Base-by-base conservation (phyloP, 2,888 invertebrate genomes). In the Bombylius discolor region DNA sequence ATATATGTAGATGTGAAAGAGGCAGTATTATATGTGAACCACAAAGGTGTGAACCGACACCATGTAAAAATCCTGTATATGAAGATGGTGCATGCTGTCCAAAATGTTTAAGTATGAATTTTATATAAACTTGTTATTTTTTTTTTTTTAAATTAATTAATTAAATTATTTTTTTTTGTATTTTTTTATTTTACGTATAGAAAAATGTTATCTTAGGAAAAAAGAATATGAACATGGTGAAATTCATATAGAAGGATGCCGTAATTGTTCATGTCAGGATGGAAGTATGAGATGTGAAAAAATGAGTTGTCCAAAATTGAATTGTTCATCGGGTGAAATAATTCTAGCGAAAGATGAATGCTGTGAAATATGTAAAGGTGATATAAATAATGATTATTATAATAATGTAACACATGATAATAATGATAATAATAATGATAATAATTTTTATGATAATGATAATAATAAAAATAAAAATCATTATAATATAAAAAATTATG, bases 281-380 rank as follows among this genome's bases (percentile, higher is more conserved):
- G 91, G 90, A 52, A 82, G 79, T 66, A 88, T 90, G 84, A 80
- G 81, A 67, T 92, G 91, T 75, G 77, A 85, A 42, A 81, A 83
- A 66, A 80, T 79, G 57, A 81, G 80, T 64, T 92, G 92, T 74
- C 89, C 90, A 51, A 78, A 80, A 65, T 79, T 91, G 64, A 81
- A 84, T 54, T 92, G 92, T 75, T 85, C 87, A 61, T 77, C 79
- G 52, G 79, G 81, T 61, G 82, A 88, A 69, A 88, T 89, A 75
- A 84, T 91, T 72, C 83, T 83, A 64, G 86, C 89, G 59, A 84
- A 87, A 52, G 90, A 87, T 58, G 87, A 89, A 73, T 93, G 92
- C 77, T 93, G 93, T 79, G 88, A 88, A 72, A 87, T 89, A 70
- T 93, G 93, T 74, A 87, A 86, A 77, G 91, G 91, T 89, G 61